These are phyloP conservation scores for Drosophila nr. fundita DNA, from an alignment of 2,888 invertebrate genomes.

Conservation along the genomic window DNA sequence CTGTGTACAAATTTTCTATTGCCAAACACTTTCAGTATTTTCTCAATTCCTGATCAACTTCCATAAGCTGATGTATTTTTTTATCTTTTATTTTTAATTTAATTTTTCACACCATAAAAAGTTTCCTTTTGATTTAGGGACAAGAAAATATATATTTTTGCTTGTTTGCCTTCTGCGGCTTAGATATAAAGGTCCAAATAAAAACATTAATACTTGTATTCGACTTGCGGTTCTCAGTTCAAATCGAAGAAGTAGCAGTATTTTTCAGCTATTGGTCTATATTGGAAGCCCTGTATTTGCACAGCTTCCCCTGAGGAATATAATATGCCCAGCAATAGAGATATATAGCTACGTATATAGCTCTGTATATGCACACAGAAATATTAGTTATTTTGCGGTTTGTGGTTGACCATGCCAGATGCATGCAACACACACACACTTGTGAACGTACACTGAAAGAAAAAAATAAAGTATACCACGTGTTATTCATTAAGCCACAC, in stretches of 20 bases:
- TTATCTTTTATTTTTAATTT: too few species aligned
- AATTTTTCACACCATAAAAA: background rate
- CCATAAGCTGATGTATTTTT: background rate
- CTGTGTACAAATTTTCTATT: background rate
- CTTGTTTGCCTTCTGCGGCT: too few species aligned
- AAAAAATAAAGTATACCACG: background rate
- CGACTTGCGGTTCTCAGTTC: conserved; percentile 8
- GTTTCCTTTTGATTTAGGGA: too few species aligned
- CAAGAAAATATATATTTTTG: background rate
- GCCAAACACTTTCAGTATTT: background rate
- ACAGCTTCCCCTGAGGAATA: conserved; percentile 59
- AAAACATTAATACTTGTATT: background rate
- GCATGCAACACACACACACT: background rate
- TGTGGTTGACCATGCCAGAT: conserved; percentile 22
- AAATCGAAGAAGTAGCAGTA: background rate
- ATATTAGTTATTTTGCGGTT: conserved; percentile 19
- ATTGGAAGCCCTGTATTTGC: conserved; percentile 45
- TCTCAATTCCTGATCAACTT: background rate
- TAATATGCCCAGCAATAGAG: conserved; percentile 46
- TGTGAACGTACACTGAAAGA: background rate
- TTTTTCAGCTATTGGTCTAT: background rate
- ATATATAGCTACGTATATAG: background rate
- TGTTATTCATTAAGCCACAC: background rate
- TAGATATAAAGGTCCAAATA: background rate
- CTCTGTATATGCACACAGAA: background rate